These are phyloP conservation scores for Argyresthia albistria DNA, from an alignment of 2,888 invertebrate species.

Conservation along the genomic window DNA sequence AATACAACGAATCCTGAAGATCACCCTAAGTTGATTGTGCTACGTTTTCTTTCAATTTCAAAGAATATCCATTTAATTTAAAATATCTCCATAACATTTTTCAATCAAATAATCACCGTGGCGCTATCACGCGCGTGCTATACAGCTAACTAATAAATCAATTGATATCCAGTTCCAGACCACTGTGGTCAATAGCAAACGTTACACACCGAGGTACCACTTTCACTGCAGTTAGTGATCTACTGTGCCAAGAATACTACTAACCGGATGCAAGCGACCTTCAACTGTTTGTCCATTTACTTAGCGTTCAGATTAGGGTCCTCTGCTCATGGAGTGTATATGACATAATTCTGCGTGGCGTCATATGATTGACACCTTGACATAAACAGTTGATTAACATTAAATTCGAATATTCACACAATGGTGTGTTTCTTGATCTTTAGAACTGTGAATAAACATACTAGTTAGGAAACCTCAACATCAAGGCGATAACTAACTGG, in stretches of 20 bases:
- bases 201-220: slow-evolving; percentile 6
- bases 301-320: slow-evolving; percentile 45
- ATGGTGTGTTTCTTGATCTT: neutral
- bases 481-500: neutral
- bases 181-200: slow-evolving; percentile 6
- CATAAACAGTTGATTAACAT: slow-evolving; percentile 19
- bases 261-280: slow-evolving; percentile 54
- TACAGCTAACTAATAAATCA: neutral
- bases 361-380: slow-evolving; percentile 54
- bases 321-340: slow-evolving; percentile 25
- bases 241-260: neutral
- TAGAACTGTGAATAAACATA: neutral
- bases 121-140: too few species aligned
- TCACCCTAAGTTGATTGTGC: too few species aligned
- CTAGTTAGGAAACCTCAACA: slow-evolving; percentile 6
- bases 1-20: too few species aligned
- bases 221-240: slow-evolving; percentile 11
- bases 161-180: neutral
- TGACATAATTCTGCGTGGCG: slow-evolving; percentile 56
- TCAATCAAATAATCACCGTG: too few species aligned
- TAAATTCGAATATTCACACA: neutral
- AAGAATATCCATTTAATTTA: too few species aligned
- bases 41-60: too few species aligned
- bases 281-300: slow-evolving; percentile 40
- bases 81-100: too few species aligned